Evolutionary conservation across 2,797 vertebrate species (phyloP), one percentile per base, ranked within the genome.

Genomic region (Acanthurus lineatus): DNA sequence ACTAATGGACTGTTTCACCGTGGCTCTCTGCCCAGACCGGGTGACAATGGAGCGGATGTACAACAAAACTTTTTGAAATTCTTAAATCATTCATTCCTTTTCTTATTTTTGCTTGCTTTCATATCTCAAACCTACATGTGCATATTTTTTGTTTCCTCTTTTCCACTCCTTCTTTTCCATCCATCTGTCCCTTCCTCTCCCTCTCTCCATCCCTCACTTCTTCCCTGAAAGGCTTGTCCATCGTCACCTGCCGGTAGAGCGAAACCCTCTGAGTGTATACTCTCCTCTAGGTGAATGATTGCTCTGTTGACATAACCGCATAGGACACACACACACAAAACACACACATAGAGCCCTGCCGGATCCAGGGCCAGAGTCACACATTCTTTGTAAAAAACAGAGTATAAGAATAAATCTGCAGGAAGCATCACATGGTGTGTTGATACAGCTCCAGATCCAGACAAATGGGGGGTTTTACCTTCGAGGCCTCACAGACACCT

Each of bases 301-400:
- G 91, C 91, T 83, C 81, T 91, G 93, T 89, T 94, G 93, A 93
- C 87, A 89, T 89, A 86, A 86, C 85, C 88, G 75, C 77, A 89
- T 78, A 51, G 85, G 84, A 92, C 89, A 89, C 86, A 87, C 82
- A 79, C 87, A 85, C 65, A 79, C 76, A 66, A 70, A 59, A 73
- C 79, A 68, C 72, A 79, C 6, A 17, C 45, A 63, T 69, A 65
- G 28, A 32, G 28, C 28, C 47, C 69, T 58, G 77, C 79, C 79
- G 88, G 79, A 89, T 76, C 74, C 76, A 17, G 67, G 15, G 53
- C 66, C 81, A 88, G 90, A 91, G 92, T 92, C 90, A 85, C 73
- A 83, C 83, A 80, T 90, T 88, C 85, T 89, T 57, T 89, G 81
- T 77, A 82, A 60, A 80, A 85, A 81, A 72, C 9, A 15, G 76